A percentile compares a stretch with the other conserved stretches of the same genome.
phyloP scores from a whole-genome alignment of 1,140 invertebrate species.

The Kradibia gibbosae region DNA sequence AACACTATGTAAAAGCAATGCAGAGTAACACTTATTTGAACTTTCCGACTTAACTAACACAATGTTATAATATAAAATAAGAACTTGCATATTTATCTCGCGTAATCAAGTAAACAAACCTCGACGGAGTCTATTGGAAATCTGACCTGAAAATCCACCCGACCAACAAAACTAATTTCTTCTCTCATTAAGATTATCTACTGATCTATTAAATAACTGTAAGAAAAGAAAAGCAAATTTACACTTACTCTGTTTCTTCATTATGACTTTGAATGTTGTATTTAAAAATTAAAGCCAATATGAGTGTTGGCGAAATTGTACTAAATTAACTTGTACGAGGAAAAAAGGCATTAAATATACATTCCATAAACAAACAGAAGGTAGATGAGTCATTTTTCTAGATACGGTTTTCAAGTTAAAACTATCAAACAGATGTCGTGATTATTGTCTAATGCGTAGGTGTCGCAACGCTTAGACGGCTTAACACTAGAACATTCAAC shows the following conservation, averaged over 20 bases:
- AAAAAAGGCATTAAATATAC: no score
- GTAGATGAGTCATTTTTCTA: background rate
- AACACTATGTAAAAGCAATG: background rate
- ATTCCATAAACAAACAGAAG: background rate
- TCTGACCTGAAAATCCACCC: background rate
- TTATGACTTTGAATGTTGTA: background rate
- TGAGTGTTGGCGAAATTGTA: no score
- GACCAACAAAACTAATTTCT: background rate
- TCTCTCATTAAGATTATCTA: background rate
- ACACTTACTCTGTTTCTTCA: background rate
- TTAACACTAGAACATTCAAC: background rate
- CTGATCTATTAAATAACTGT: background rate
- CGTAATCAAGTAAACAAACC: background rate
- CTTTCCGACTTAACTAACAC: no score
- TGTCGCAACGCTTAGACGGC: background rate
- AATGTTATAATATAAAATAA: no score
- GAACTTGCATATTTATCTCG: background rate
- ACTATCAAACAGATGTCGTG: background rate
- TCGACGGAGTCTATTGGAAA: background rate
- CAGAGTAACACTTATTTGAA: background rate
- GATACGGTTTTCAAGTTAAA: background rate
- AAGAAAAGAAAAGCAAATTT: background rate
- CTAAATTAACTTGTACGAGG: no score
- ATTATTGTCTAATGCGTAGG: slow-evolving; percentile 13
- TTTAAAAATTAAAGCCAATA: background rate